These are phyloP conservation scores for Tachypleus tridentatus DNA, from an alignment of 1,140 invertebrate genomes.

Conservation along the genomic window DNA sequence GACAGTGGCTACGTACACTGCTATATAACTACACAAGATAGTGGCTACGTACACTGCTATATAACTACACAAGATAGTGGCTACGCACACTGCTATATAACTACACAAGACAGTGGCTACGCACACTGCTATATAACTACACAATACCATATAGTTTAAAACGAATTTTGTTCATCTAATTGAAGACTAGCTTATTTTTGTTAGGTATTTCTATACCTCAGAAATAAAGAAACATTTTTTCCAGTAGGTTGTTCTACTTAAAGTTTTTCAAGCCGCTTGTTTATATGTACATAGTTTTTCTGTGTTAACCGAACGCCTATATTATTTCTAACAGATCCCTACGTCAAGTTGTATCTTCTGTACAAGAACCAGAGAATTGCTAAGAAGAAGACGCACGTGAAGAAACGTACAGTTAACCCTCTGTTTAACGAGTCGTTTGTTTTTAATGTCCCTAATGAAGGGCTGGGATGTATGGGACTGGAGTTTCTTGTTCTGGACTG, in stretches of 20 bases:
- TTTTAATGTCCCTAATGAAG: slow-evolving; percentile 53
- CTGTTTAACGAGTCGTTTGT: slow-evolving; percentile 93
- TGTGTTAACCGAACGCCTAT: slow-evolving; percentile 13
- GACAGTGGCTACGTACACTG: too few relatives aligned
- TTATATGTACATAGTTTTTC: background rate
- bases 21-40: too few relatives aligned
- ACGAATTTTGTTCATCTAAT: too few relatives aligned
- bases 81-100: too few relatives aligned
- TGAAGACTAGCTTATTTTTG: too few relatives aligned
- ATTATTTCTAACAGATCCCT: slow-evolving; percentile 42
- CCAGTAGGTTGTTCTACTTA: background rate
- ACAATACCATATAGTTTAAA: too few relatives aligned
- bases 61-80: too few relatives aligned
- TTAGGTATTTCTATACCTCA: too few relatives aligned
- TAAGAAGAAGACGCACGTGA: slow-evolving; percentile 98
- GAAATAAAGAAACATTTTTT: too few relatives aligned
- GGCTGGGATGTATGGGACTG: slow-evolving; percentile 72
- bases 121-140: too few relatives aligned
- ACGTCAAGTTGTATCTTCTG: slow-evolving; percentile 90
- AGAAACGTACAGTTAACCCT: slow-evolving; percentile 90
- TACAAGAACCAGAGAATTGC: slow-evolving; percentile 91
- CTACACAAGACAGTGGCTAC: too few relatives aligned
- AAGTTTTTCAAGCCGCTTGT: background rate
- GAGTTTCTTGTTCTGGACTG: slow-evolving; percentile 89
- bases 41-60: too few relatives aligned